These are phyloP conservation scores for Mus spretus DNA, from an alignment of 2,797 vertebrate species.

Conservation along the genomic window DNA sequence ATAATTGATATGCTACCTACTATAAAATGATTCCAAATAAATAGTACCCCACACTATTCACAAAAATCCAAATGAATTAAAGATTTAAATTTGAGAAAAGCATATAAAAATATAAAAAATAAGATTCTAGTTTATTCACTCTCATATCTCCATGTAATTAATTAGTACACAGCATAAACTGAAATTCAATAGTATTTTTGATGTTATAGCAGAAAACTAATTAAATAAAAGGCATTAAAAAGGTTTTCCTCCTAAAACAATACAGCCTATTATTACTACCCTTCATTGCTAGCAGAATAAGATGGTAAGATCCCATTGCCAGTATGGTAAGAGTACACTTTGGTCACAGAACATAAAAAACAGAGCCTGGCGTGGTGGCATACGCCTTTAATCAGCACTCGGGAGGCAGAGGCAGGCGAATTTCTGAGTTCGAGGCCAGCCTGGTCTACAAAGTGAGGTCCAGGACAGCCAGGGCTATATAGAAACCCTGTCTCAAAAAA, in stretches of 20 bases:
- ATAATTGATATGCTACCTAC: background rate
- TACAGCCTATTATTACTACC: too few species aligned
- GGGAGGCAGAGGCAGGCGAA: too few species aligned
- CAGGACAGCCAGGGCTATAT: too few species aligned
- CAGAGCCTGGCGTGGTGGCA: too few species aligned
- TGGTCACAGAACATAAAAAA: background rate
- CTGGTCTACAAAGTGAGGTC: too few species aligned
- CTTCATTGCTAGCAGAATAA: background rate
- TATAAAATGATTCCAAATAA: slow-evolving; percentile 56
- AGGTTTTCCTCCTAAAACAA: background rate
- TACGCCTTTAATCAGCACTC: too few species aligned
- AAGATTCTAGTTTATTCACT: slow-evolving; percentile 44
- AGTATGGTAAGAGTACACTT: background rate
- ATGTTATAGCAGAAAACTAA: slow-evolving; percentile 28
- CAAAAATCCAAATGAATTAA: slow-evolving; percentile 47
- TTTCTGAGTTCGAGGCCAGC: too few species aligned
- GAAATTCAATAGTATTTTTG: slow-evolving; percentile 52
- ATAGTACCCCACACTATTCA: background rate
- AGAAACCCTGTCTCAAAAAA: too few species aligned
- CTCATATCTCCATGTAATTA: background rate
- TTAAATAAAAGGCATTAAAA: slow-evolving; percentile 25
- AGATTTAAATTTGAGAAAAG: slow-evolving; percentile 14
- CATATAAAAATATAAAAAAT: slow-evolving; percentile 20
- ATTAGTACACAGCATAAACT: background rate
- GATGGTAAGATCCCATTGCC: background rate